Conservation (phyloP, 2,888 invertebrate species). For the Argyra leucocephala region DNA sequence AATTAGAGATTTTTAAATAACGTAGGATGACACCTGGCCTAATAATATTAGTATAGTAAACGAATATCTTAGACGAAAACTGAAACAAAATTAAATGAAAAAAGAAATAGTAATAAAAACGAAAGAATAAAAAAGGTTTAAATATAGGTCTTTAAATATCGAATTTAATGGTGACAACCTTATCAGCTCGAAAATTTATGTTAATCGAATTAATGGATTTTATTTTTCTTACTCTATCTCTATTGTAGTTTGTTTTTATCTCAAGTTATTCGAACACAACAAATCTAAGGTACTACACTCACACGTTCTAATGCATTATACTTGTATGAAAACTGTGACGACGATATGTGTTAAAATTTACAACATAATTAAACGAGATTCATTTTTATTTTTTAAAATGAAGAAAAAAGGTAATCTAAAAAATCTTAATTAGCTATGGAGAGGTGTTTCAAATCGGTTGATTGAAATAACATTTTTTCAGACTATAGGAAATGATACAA, state of each 20-base stretch:
- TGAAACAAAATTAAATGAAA: too few species aligned
- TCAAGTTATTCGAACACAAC: too few species aligned
- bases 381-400: background rate
- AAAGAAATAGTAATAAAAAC: too few species aligned
- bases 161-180: background rate
- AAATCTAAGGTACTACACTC: too few species aligned
- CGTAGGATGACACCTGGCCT: too few species aligned
- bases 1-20: too few species aligned
- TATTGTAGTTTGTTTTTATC: too few species aligned
- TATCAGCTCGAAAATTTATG: background rate
- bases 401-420: background rate
- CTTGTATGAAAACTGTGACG: background rate
- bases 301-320: background rate
- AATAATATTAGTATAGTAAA: too few species aligned
- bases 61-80: too few species aligned
- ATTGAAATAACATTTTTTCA: background rate
- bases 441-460: background rate
- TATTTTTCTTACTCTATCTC: background rate
- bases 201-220: background rate
- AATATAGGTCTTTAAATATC: background rate
- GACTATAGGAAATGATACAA: too few species aligned
- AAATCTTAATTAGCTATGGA: background rate
- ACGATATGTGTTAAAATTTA: background rate
- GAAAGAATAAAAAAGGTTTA: background rate
- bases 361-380: background rate